Evolutionary conservation across 53 echinoderm and acorn worm genomes (phyloP), one percentile per base, ranked within the genome.

Genomic region (Temnopleurus reevesii): DNA sequence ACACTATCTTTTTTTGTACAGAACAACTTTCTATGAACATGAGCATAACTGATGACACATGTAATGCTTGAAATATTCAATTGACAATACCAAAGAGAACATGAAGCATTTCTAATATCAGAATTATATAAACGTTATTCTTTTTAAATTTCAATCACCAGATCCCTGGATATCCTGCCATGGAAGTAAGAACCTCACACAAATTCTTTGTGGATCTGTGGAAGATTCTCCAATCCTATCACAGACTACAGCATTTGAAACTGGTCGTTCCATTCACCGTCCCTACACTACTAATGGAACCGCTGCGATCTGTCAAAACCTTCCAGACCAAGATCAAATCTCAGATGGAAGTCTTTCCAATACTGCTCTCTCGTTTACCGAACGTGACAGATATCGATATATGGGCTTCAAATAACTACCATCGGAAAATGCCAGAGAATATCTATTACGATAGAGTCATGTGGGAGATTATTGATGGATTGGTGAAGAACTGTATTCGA

Each of bases 251-350:
- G 4, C 63, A 63, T 63, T 63, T 63, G 30, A 33, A 63, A 63
- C 12, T 63, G 33, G 26, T 15, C 33, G 33, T 63, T 25, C 63
- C 63, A 6, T 15, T 31, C 26, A 13, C 63, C 4, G 29, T 63
- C 18, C 29, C 63, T 63, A 15, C 63, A 29, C 33, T 33, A 4
- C 63, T 31, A 5, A 4, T 31, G 13, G 33, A 33, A 9, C 63
- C 63, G 5, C 63, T 63, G 13, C 33, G 18, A 15, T 31, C 63
- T 33, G 63, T 63, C 4, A 19, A 38, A 15, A 71, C 41, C 41
- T 43, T 71, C 41, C 38, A 71, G 41, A 71, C 71, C 4, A 71
- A 71, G 41, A 71, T 71, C 19, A 71, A 71, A 71, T 71, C 41
- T 71, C 71, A 71, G 23, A 43, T 71, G n/a, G 41, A 71, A 12